phyloP scores from a whole-genome alignment of 1,140 invertebrate species.

The Drosophila takahashii region DNA sequence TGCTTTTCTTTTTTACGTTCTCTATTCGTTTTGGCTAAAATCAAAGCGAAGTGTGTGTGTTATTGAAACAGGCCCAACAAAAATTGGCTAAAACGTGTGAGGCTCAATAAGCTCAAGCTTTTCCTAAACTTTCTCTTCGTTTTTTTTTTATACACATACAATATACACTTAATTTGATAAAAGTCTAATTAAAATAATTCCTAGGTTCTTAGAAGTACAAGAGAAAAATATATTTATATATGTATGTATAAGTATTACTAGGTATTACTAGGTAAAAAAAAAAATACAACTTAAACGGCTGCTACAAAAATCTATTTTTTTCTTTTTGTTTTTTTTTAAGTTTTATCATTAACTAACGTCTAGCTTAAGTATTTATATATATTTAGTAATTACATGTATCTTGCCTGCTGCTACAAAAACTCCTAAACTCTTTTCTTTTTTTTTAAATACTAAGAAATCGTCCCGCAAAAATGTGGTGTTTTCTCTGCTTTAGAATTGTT shows the following conservation, averaged over 20 bases:
- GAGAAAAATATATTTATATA: conserved; percentile 22
- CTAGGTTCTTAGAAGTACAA: conserved; percentile 8
- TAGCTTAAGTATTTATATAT: conserved; percentile 7
- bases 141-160: conserved; percentile 23
- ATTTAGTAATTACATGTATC: conserved; percentile 27
- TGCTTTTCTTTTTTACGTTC: conserved; percentile 3
- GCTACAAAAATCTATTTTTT: conserved; percentile 15
- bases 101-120: conserved; percentile 27
- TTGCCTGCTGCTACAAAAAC: conserved; percentile 7
- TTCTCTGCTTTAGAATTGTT: conserved; percentile 7
- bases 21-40: conserved; percentile 9
- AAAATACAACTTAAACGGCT: conserved; percentile 24
- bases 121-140: conserved; percentile 15
- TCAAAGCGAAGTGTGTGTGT: conserved; percentile 15
- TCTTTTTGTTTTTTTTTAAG: not conserved
- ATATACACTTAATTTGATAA: conserved; percentile 23
- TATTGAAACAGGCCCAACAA: conserved; percentile 33
- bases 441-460: conserved; percentile 3
- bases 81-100: conserved; percentile 41
- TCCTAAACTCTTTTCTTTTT: not conserved
- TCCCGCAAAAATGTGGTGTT: conserved; percentile 6
- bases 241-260: conserved; percentile 6
- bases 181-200: conserved; percentile 4
- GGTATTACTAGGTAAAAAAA: conserved; percentile 13
- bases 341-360: not conserved